Base-by-base conservation (phyloP, 2,797 vertebrate genomes). In the Acestrorhynchus altus region DNA sequence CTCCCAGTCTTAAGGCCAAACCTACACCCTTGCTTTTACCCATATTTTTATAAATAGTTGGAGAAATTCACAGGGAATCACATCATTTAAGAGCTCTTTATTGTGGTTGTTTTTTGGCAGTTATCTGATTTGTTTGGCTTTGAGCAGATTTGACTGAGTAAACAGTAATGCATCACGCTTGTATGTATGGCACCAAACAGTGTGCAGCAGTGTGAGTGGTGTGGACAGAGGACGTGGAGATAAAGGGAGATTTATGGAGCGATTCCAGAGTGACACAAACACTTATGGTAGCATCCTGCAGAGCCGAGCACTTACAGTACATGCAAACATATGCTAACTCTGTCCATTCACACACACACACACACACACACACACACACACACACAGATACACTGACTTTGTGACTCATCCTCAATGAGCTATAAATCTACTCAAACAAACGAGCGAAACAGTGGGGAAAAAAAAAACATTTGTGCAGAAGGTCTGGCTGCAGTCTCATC, bases 241-340 rank as follows among this genome's bases (percentile, higher is more conserved):
- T 76, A 78, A 69, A 76, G 69, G 56, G 46, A 56, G 42, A 76
- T 72, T 76, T 79, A 76, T 72, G 57, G 77, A 72, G 44, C 44
- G 72, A 68, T 77, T 66, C 47, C 51, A 42, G 28, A 54, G 40
- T 73, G 57, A 61, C 54, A 72, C 67, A 31, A 56, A 46, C 72
- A 28, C 35, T 70, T 71, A 57, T 59, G 44, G 60, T 72, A 72
- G 67, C 10, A 5, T 51, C 72, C 64, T n/a, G 18, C 77, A 46
- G 77, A 75, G 78, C 9, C 51, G 69, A 68, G 42, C 39, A 42
- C 61, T 59, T 67, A 71, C n/a, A n/a, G n/a, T n/a, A n/a, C 42
- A 60, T 47, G 8, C 31, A 28, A 35, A 31, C 60, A 1, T 66
- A 18, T 35, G 76, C 64, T 9, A 60, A 60, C 18, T 20, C 18